phyloP scores from a whole-genome alignment of 2,797 vertebrate genomes.

The Acrocephalus scirpaceus region DNA sequence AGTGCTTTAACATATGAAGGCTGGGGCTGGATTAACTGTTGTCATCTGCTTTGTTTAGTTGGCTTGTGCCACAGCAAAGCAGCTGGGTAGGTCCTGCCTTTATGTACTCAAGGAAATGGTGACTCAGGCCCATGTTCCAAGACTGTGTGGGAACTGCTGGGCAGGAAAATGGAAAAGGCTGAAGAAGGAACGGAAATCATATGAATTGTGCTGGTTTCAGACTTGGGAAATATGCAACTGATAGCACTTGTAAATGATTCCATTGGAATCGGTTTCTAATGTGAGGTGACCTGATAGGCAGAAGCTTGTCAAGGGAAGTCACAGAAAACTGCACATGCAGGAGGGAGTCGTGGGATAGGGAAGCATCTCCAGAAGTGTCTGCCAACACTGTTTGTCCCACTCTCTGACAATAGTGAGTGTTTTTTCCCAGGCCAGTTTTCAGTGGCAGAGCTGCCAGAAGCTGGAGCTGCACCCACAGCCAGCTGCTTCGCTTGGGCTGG shows the following conservation, averaged over 20 bases:
- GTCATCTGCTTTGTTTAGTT: neutral
- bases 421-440: neutral
- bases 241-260: neutral
- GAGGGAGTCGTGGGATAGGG: neutral
- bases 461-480: neutral
- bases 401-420: neutral
- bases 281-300: neutral
- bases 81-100: neutral
- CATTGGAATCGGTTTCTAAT: accelerated
- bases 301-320: neutral
- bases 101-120: neutral
- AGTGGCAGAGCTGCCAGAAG: neutral
- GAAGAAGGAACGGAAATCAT: neutral
- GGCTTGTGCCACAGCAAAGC: neutral
- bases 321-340: neutral
- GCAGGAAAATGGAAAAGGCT: neutral
- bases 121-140: neutral
- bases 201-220: neutral
- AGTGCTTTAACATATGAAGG: neutral
- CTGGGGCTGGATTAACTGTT: neutral
- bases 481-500: neutral
- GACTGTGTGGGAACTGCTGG: neutral
- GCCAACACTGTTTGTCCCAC: neutral
- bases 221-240: neutral
- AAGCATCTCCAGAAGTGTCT: neutral